These are phyloP conservation scores for Pollenia griseotomentosa DNA, from an alignment of 2,888 invertebrate species.

Conservation along the genomic window DNA sequence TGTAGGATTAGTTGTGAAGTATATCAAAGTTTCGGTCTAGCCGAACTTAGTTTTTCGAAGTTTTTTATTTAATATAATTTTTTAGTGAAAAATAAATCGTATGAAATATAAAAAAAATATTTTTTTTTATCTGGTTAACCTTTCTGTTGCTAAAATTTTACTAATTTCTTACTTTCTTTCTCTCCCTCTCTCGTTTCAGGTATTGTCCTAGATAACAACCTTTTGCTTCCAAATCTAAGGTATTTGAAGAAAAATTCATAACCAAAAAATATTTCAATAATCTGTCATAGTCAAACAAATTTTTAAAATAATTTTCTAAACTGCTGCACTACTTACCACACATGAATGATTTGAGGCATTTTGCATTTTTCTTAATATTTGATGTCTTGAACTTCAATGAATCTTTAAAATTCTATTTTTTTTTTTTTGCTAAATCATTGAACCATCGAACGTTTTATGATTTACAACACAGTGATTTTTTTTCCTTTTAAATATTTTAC, in stretches of 20 bases:
- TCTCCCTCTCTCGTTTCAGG: too few species aligned
- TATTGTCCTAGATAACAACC: too few species aligned
- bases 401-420: not conserved
- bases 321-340: slow-evolving; percentile 40
- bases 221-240: not conserved
- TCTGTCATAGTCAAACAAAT: not conserved
- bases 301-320: slow-evolving; percentile 29
- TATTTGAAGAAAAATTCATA: slow-evolving; percentile 18
- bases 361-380: slow-evolving; percentile 33
- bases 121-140: too few species aligned
- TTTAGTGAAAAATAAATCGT: too few species aligned
- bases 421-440: slow-evolving; percentile 40
- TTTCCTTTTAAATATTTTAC: slow-evolving; percentile 24
- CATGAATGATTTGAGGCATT: slow-evolving; percentile 52
- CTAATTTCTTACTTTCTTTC: too few species aligned
- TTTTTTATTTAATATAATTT: too few species aligned
- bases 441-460: slow-evolving; percentile 46
- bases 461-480: slow-evolving; percentile 33
- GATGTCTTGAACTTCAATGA: slow-evolving; percentile 46
- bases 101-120: too few species aligned
- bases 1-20: too few species aligned
- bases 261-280: not conserved
- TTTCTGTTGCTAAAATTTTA: too few species aligned
- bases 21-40: too few species aligned
- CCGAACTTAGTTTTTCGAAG: too few species aligned